Percentiles rank a stretch among this genome's conserved stretches.
Conservation (phyloP, 1,140 invertebrate genomes). For the Orchesella cincta region DNA sequence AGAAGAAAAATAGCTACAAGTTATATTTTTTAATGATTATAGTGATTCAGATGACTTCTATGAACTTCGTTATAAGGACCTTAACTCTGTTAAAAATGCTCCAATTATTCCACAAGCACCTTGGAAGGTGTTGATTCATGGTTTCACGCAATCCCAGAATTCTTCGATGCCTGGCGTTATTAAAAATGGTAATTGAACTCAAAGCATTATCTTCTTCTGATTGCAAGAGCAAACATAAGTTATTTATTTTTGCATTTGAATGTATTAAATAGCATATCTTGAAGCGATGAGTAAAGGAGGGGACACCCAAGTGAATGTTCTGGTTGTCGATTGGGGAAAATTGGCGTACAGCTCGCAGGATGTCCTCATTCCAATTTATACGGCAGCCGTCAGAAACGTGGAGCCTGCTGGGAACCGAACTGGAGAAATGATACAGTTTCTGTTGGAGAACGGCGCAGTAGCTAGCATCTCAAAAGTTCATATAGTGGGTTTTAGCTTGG, state of each 20-base stretch:
- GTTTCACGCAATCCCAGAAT: constrained; percentile 31
- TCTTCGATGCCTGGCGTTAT: too few relatives aligned
- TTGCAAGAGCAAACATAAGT: too few relatives aligned
- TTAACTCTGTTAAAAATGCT: not conserved
- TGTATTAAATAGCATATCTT: constrained; percentile 33
- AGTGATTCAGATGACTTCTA: not conserved
- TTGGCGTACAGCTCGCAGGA: not conserved
- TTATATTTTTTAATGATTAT: too few relatives aligned
- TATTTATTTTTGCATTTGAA: too few relatives aligned
- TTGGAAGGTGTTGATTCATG: constrained; percentile 27
- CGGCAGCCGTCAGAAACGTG: constrained; percentile 27
- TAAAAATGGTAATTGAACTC: too few relatives aligned
- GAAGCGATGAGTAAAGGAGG: not conserved
- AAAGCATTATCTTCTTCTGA: too few relatives aligned
- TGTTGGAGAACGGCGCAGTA: constrained; percentile 15
- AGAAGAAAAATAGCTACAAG: too few relatives aligned
- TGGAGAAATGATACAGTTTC: constrained; percentile 35
- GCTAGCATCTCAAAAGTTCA: constrained; percentile 23
- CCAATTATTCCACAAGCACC: not conserved
- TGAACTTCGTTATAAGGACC: not conserved
- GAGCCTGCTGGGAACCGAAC: constrained; percentile 26
- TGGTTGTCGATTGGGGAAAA: constrained; percentile 25
- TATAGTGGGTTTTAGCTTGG: constrained; percentile 32
- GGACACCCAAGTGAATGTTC: constrained; percentile 10
- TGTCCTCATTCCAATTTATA: constrained; percentile 26